Evolutionary conservation across 2,888 invertebrate genomes (phyloP).

Genomic region (Ischnura elegans): DNA sequence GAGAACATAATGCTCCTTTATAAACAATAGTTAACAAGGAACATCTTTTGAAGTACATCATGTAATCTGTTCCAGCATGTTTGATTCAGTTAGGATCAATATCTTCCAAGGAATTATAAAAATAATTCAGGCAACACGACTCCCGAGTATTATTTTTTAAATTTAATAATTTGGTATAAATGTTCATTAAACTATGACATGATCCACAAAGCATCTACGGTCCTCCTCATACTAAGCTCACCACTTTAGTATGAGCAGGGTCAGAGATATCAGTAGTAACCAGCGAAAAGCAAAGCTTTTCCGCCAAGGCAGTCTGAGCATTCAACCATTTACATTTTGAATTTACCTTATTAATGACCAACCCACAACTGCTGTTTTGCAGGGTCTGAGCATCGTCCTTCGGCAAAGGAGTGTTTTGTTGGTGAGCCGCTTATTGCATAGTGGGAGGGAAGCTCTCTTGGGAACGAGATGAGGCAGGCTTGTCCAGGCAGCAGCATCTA

Average conservation of each 20-base stretch:
- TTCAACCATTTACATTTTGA: background rate
- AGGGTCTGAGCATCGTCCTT: conserved; percentile 63
- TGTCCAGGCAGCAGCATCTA: conserved; percentile 52
- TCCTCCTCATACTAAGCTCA: background rate
- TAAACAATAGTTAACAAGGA: background rate
- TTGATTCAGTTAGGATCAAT: background rate
- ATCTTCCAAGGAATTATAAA: too few species aligned
- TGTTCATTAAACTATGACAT: background rate
- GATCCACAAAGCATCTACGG: background rate
- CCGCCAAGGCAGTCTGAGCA: conserved; percentile 14
- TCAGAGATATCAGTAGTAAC: background rate
- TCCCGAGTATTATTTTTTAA: too few species aligned
- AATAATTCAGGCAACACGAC: too few species aligned
- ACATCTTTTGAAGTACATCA: too few species aligned
- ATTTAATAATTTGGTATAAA: too few species aligned
- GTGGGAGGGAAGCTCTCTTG: conserved; percentile 60
- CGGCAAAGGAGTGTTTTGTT: conserved; percentile 65
- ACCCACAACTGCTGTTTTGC: conserved; percentile 61
- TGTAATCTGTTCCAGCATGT: background rate
- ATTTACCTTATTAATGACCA: conserved; percentile 62
- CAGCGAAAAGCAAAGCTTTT: background rate
- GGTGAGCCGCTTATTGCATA: conserved; percentile 58
- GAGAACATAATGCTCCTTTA: background rate
- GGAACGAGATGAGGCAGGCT: conserved; percentile 61
- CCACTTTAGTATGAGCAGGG: background rate